Conservation (phyloP, 1,140 invertebrate species). For the Conus betulinus region DNA sequence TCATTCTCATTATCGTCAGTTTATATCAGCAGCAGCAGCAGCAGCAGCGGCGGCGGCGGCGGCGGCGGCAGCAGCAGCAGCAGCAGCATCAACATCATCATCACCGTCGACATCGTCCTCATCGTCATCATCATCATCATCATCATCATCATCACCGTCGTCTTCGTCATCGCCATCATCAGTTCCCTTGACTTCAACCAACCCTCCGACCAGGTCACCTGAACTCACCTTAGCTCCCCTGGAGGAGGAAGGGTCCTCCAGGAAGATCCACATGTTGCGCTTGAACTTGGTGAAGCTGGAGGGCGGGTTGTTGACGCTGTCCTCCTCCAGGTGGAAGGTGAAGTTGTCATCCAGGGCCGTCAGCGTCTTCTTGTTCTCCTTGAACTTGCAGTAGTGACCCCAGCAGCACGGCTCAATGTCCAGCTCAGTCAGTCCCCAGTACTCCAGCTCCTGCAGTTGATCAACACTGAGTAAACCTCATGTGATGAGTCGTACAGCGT, state of each 20-base stretch:
- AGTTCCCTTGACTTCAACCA: too few species aligned
- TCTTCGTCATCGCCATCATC: too few species aligned
- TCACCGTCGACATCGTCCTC: too few species aligned
- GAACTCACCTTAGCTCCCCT: slow-evolving; percentile 67
- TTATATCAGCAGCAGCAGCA: too few species aligned
- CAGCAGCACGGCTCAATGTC: slow-evolving; percentile 74
- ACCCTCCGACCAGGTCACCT: too few species aligned
- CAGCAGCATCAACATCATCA: too few species aligned
- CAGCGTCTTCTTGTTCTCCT: slow-evolving; percentile 69
- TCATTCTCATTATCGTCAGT: too few species aligned
- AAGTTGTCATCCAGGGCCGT: slow-evolving; percentile 72
- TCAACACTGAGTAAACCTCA: background rate
- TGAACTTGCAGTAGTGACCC: slow-evolving; percentile 72
- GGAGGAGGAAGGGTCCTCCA: slow-evolving; percentile 71
- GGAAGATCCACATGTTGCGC: slow-evolving; percentile 68
- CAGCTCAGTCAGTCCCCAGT: slow-evolving; percentile 72
- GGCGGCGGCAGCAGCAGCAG: too few species aligned
- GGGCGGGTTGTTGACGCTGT: slow-evolving; percentile 57
- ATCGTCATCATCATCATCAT: too few species aligned
- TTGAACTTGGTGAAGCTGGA: slow-evolving; percentile 59
- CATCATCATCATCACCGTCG: too few species aligned
- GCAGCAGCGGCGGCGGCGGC: too few species aligned
- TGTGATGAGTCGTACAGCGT: background rate
- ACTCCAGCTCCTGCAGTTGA: slow-evolving; percentile 68
- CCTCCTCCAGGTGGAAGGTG: slow-evolving; percentile 60